Percentiles rank a stretch among this genome's conserved stretches.
phyloP scores from a whole-genome alignment of 1,140 invertebrate species.

The Pygmarrhopalites habei region DNA sequence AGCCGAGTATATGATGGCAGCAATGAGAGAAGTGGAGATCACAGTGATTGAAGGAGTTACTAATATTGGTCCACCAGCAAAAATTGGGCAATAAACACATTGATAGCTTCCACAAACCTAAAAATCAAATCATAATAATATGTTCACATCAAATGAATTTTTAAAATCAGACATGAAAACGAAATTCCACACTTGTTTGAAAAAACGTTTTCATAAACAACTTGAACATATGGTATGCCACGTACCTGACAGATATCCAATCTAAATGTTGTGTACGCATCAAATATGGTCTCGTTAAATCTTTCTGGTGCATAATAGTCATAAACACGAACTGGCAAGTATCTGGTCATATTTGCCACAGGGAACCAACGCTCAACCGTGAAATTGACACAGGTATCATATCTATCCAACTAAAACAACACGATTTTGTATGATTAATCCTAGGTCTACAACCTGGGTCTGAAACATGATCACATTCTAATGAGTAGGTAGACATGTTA shows the following conservation, averaged over 20 bases:
- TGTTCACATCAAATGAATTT: not conserved
- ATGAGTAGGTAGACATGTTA: too few species aligned
- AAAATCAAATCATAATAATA: not conserved
- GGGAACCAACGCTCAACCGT: conserved; percentile 90
- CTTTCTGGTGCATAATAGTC: conserved; percentile 97
- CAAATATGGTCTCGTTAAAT: conserved; percentile 89
- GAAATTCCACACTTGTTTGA: too few species aligned
- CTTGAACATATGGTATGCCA: conserved; percentile 49
- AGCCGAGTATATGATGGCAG: not conserved
- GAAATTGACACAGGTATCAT: conserved; percentile 82
- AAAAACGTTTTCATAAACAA: conserved; percentile 58
- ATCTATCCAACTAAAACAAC: conserved; percentile 64
- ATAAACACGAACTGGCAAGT: conserved; percentile 80
- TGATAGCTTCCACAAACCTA: conserved; percentile 32
- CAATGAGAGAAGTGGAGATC: not conserved
- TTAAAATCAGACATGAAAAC: too few species aligned
- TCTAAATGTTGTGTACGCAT: conserved; percentile 76
- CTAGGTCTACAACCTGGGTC: too few species aligned
- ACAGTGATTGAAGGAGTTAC: not conserved
- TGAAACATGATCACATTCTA: too few species aligned
- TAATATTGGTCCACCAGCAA: conserved; percentile 18
- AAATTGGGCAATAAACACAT: conserved; percentile 94
- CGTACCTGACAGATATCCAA: conserved; percentile 69
- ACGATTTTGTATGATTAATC: too few species aligned
- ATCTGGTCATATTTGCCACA: conserved; percentile 91